Conservation (phyloP, 2,113 vertebrate genomes). For the Serilophus lunatus region DNA sequence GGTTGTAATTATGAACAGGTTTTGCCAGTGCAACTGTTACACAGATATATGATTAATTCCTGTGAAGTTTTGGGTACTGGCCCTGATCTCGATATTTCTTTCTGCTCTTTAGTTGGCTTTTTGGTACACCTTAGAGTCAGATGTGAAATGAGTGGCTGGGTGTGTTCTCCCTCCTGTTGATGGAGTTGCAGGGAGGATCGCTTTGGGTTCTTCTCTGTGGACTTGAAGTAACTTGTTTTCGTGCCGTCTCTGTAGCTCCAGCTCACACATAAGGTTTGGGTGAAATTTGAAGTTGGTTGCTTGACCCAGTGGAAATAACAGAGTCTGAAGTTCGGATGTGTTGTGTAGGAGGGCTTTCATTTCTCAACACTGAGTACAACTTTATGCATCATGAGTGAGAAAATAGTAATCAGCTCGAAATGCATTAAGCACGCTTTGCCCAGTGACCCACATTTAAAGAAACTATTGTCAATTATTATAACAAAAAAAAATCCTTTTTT, state of each 20-base stretch:
- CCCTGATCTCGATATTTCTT: slow-evolving; percentile 57
- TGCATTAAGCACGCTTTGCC: slow-evolving; percentile 22
- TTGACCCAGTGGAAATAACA: slow-evolving; percentile 56
- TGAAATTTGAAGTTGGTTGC: not conserved
- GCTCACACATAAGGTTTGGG: slow-evolving; percentile 26
- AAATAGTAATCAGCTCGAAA: slow-evolving; percentile 36
- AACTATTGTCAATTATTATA: slow-evolving; percentile 34
- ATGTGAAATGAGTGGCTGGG: slow-evolving; percentile 52
- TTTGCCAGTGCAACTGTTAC: slow-evolving; percentile 57
- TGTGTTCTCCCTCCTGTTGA: slow-evolving; percentile 56
- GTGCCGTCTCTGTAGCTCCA: slow-evolving; percentile 24
- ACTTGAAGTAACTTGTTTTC: slow-evolving; percentile 59
- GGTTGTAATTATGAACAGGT: slow-evolving; percentile 48
- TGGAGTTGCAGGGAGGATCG: slow-evolving; percentile 54
- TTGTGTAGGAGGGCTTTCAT: slow-evolving; percentile 52
- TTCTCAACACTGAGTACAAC: slow-evolving; percentile 46
- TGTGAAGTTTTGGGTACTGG: slow-evolving; percentile 57
- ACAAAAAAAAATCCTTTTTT: not conserved
- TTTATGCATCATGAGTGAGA: slow-evolving; percentile 36
- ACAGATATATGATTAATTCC: slow-evolving; percentile 66
- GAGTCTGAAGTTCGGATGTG: slow-evolving; percentile 34
- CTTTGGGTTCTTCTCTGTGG: slow-evolving; percentile 62
- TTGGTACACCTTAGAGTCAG: slow-evolving; percentile 60
- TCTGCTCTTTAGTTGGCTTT: slow-evolving; percentile 64
- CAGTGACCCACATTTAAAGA: slow-evolving; percentile 60